These are phyloP conservation scores for Anguilla anguilla DNA, from an alignment of 2,797 vertebrate species.

Conservation along the genomic window DNA sequence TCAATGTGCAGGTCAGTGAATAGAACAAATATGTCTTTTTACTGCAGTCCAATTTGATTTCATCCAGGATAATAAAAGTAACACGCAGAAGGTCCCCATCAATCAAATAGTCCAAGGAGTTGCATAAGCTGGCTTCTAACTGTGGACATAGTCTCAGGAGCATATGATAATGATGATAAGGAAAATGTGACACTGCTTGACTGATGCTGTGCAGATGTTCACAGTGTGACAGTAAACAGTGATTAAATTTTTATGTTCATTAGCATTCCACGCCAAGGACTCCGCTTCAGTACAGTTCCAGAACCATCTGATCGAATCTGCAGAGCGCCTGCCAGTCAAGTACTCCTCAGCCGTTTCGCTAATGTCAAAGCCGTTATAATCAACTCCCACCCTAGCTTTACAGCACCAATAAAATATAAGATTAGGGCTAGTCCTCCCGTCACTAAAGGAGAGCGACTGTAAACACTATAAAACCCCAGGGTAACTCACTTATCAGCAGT, in stretches of 20 bases:
- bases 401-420: neutral
- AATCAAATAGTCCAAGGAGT: neutral
- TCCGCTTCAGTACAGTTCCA: neutral
- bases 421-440: neutral
- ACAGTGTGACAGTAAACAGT: neutral
- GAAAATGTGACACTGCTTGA: neutral
- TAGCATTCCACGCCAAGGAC: neutral
- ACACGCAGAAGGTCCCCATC: neutral
- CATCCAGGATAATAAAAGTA: neutral
- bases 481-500: neutral
- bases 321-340: neutral
- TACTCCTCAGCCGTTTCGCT: neutral
- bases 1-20: neutral
- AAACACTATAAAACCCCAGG: neutral
- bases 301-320: neutral
- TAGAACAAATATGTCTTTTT: neutral
- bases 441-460: neutral
- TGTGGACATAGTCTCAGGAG: neutral
- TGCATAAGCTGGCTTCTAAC: neutral
- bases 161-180: neutral
- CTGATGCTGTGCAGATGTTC: slow-evolving; percentile 15
- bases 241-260: neutral
- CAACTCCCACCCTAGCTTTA: neutral
- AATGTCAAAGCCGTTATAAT: neutral
- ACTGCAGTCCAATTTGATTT: neutral